Percentiles rank a stretch among this genome's conserved stretches.
phyloP scores from a whole-genome alignment of 2,888 invertebrate genomes.

The Craniophora ligustri region DNA sequence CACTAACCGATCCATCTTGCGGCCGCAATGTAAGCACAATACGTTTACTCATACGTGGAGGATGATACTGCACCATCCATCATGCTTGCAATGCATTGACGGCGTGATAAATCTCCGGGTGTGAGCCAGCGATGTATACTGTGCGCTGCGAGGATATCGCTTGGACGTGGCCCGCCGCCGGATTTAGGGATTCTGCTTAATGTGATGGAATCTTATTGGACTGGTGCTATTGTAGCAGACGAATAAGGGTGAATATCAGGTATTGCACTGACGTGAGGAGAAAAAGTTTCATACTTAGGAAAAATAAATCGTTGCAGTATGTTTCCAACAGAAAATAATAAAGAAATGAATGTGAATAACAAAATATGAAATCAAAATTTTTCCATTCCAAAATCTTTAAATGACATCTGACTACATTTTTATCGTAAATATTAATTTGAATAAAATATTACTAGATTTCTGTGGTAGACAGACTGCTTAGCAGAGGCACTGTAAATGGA shows the following conservation, averaged over 20 bases:
- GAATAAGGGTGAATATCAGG: conserved; percentile 14
- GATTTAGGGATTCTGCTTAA: conserved; percentile 49
- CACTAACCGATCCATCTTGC: conserved; percentile 54
- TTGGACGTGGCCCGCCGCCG: conserved; percentile 33
- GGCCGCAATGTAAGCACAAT: conserved; percentile 49
- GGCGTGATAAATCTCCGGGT: conserved; percentile 56
- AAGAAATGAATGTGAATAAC: too few relatives aligned
- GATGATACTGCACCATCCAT: conserved; percentile 52
- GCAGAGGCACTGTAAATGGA: too few relatives aligned
- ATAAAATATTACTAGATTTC: too few relatives aligned
- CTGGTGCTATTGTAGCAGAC: conserved; percentile 28
- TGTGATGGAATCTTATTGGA: conserved; percentile 53
- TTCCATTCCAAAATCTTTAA: too few relatives aligned
- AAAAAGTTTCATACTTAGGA: not conserved
- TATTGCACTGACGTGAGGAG: not conserved
- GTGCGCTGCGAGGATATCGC: conserved; percentile 28
- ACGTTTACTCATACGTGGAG: conserved; percentile 54
- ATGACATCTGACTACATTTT: too few relatives aligned
- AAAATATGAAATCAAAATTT: too few relatives aligned
- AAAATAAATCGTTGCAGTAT: too few relatives aligned
- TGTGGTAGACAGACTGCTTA: too few relatives aligned
- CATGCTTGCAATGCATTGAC: conserved; percentile 54
- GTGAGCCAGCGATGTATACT: conserved; percentile 50
- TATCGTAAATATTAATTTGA: too few relatives aligned
- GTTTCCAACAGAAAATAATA: too few relatives aligned